Percentiles rank a stretch among this genome's conserved stretches.
These are phyloP conservation scores for Thunnus maccoyii DNA, from an alignment of 2,113 vertebrate species.

Conservation along the genomic window DNA sequence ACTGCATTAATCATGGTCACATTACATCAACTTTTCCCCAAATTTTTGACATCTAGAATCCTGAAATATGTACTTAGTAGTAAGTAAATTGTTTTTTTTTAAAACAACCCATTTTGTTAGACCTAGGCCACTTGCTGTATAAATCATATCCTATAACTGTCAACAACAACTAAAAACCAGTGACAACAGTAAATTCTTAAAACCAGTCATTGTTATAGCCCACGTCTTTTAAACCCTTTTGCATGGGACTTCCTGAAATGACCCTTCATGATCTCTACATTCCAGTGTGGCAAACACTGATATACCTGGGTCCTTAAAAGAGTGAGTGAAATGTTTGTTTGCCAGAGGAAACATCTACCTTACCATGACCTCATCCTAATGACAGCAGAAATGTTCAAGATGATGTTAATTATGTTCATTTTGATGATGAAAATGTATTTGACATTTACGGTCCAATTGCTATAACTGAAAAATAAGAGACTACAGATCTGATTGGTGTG, in stretches of 20 bases:
- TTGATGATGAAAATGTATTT: slow-evolving; percentile 40
- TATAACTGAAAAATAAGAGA: slow-evolving; percentile 15
- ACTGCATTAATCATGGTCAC: no score
- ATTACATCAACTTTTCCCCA: no score
- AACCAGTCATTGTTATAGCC: neutral
- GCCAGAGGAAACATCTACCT: neutral
- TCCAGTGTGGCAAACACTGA: neutral
- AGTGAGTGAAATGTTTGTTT: slow-evolving; percentile 1
- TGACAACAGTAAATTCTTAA: neutral
- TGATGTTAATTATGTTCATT: slow-evolving; percentile 23
- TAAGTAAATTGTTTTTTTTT: no score
- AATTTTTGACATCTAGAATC: no score
- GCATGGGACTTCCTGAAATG: neutral
- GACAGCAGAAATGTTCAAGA: slow-evolving; percentile 23
- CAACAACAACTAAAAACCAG: neutral
- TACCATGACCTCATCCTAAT: neutral
- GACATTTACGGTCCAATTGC: slow-evolving; percentile 43
- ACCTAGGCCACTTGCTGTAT: no score
- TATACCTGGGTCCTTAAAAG: neutral
- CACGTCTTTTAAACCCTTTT: neutral
- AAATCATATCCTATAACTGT: neutral
- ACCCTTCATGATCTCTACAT: neutral
- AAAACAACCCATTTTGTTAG: no score
- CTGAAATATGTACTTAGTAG: no score
- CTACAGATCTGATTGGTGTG: slow-evolving; percentile 10